A percentile compares a stretch with the other conserved stretches of the same genome.
Evolutionary conservation across 1,140 invertebrate species (phyloP).

Genomic region (Gryon sp.): DNA sequence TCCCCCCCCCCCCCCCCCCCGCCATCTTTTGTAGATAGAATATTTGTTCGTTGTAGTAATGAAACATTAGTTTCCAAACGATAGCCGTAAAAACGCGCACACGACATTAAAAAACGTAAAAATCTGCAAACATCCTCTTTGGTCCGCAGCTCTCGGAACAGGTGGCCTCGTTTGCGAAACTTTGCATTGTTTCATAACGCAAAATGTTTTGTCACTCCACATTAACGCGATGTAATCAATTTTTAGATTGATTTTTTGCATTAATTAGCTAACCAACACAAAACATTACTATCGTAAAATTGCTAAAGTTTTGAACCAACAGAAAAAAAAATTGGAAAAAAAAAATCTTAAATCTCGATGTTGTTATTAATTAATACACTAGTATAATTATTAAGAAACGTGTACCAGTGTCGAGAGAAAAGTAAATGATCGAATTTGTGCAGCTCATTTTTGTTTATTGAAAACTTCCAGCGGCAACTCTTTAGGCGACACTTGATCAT

Average conservation of each 20-base stretch:
- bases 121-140: too few species aligned
- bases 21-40: too few species aligned
- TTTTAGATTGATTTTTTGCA: slow-evolving; percentile 17
- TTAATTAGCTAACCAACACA: slow-evolving; percentile 24
- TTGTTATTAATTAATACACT: slow-evolving; percentile 8
- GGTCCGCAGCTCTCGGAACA: slow-evolving; percentile 2
- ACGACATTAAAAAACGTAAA: too few species aligned
- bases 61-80: neutral
- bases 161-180: slow-evolving; percentile 23
- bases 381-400: neutral
- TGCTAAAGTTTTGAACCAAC: neutral
- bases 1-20: too few species aligned
- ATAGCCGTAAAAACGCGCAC: slow-evolving; percentile 6
- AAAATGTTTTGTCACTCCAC: too few species aligned
- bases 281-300: slow-evolving; percentile 6
- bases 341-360: neutral
- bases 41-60: slow-evolving; percentile 11
- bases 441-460: slow-evolving; percentile 6
- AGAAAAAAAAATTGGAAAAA: too few species aligned
- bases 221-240: neutral
- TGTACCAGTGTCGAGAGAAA: neutral
- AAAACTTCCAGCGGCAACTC: neutral
- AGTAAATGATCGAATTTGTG: slow-evolving; percentile 18
- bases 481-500: slow-evolving; percentile 1
- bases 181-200: slow-evolving; percentile 5